Percentiles rank a stretch among this genome's conserved stretches.
These are phyloP conservation scores for Quadroppia sp. DNA, from an alignment of 2,888 invertebrate species.

Conservation along the genomic window DNA sequence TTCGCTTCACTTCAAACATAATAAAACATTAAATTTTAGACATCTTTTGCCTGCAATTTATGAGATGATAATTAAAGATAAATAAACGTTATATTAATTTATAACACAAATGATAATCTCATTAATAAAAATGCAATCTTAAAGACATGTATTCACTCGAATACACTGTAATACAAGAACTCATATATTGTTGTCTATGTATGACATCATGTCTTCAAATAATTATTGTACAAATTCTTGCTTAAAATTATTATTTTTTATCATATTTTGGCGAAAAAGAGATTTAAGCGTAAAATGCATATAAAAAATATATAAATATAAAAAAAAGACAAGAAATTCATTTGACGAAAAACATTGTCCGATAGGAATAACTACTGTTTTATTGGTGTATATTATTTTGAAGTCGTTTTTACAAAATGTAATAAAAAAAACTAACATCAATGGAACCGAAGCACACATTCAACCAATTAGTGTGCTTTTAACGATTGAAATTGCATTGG, in stretches of 20 bases:
- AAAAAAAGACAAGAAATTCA: neutral
- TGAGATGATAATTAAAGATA: conserved; percentile 28
- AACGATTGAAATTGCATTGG: conserved; percentile 29
- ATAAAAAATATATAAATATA: too few relatives aligned
- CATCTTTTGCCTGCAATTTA: conserved; percentile 26
- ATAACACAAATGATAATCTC: conserved; percentile 6
- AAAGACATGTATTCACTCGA: conserved; percentile 24
- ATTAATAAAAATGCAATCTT: neutral
- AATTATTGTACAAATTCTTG: neutral
- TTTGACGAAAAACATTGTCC: neutral
- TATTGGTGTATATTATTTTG: neutral
- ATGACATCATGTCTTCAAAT: neutral
- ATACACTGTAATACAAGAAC: neutral
- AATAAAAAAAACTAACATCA: too few relatives aligned
- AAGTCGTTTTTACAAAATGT: conserved; percentile 5
- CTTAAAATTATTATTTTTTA: neutral
- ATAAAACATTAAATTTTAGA: neutral
- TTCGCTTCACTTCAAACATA: neutral
- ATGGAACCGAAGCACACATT: conserved; percentile 19
- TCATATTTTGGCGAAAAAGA: too few relatives aligned
- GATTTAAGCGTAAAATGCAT: too few relatives aligned
- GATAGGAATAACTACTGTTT: conserved; percentile 12
- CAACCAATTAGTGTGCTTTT: conserved; percentile 21
- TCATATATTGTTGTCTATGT: too few relatives aligned
- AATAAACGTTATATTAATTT: conserved; percentile 30